Conservation (phyloP, 2,797 vertebrate genomes). For the Crocidura indochinensis region DNA sequence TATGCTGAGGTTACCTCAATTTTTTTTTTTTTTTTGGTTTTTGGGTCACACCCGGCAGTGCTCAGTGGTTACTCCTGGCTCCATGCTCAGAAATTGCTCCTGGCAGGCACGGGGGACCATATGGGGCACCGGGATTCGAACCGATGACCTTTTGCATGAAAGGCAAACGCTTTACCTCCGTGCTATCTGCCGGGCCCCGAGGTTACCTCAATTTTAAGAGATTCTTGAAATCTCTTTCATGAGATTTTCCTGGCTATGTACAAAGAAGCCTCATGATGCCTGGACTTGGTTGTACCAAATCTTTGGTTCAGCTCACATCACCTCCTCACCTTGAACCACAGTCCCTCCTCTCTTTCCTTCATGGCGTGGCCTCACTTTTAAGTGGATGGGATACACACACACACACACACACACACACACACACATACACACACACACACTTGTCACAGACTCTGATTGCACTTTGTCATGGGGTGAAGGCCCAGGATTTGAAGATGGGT, state of each 20-base stretch:
- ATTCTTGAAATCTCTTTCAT: neutral
- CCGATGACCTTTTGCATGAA: no score
- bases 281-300: no score
- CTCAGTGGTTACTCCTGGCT: no score
- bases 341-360: neutral
- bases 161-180: no score
- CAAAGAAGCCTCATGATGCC: no score
- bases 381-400: neutral
- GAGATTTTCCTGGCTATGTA: neutral
- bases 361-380: neutral
- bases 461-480: neutral
- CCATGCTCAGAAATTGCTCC: no score
- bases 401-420: neutral
- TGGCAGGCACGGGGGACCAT: no score
- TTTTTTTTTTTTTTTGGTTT: no score
- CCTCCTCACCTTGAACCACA: neutral
- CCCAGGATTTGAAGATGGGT: fast-evolving
- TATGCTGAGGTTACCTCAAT: fast-evolving
- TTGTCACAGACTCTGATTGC: neutral
- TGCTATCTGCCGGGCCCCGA: no score
- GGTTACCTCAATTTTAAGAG: neutral
- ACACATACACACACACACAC: neutral
- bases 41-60: no score
- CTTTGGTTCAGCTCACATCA: no score
- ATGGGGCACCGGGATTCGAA: no score